Evolutionary conservation across 2,888 invertebrate genomes (phyloP).

Genomic region (Agriopis marginaria): DNA sequence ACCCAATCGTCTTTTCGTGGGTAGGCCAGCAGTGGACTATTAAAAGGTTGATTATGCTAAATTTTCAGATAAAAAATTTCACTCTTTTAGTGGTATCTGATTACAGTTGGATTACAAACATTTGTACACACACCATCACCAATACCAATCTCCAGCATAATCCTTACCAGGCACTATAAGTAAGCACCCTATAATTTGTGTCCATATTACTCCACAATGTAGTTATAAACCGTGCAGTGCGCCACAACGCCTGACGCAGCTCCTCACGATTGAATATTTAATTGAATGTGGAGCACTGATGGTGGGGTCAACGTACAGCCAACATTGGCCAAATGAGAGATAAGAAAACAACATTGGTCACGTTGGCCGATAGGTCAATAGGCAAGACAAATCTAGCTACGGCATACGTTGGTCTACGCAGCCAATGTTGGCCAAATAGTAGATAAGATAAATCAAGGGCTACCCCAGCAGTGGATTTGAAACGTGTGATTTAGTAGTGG

Average conservation of each 20-base stretch:
- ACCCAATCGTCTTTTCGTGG: too few species aligned
- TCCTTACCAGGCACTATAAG: constrained; percentile 31
- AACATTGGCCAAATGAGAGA: constrained; percentile 46
- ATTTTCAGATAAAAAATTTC: too few species aligned
- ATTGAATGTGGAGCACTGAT: constrained; percentile 71
- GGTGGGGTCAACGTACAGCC: constrained; percentile 59
- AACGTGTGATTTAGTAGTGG: constrained; percentile 31
- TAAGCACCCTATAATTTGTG: constrained; percentile 49
- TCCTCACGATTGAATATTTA: constrained; percentile 75
- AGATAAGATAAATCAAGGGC: constrained; percentile 51
- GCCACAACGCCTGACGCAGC: constrained; percentile 57
- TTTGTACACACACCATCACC: background rate
- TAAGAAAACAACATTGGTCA: constrained; percentile 41
- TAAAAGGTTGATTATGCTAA: too few species aligned
- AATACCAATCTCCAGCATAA: background rate
- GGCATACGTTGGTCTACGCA: background rate
- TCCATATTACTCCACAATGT: constrained; percentile 50
- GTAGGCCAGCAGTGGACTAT: too few species aligned
- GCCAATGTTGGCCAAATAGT: constrained; percentile 32
- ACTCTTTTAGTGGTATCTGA: too few species aligned
- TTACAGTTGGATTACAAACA: background rate
- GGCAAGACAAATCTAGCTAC: background rate
- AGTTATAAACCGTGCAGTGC: constrained; percentile 63
- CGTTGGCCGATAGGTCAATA: constrained; percentile 22
- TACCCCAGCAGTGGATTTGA: constrained; percentile 17